These are phyloP conservation scores for Ascaphus truei DNA, from an alignment of 2,113 vertebrate species.

Conservation along the genomic window DNA sequence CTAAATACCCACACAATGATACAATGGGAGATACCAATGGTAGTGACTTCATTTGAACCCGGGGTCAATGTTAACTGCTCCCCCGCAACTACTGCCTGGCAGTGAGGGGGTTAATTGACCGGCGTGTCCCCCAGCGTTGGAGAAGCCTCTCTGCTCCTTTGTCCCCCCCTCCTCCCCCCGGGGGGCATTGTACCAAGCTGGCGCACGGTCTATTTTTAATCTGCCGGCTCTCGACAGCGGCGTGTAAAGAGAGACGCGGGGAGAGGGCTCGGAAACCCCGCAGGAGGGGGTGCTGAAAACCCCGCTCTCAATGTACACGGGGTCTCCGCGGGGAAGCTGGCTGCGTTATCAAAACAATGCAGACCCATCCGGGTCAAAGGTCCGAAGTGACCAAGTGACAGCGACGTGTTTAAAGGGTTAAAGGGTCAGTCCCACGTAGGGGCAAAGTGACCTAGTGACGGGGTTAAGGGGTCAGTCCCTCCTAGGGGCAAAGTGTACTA, in stretches of 20 bases:
- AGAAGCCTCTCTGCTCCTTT: neutral
- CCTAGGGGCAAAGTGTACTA: too few relatives aligned
- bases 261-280: too few relatives aligned
- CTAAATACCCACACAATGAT: too few relatives aligned
- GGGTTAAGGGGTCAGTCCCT: neutral
- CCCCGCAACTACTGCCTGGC: neutral
- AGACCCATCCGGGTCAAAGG: too few relatives aligned
- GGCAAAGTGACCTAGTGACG: neutral
- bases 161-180: neutral
- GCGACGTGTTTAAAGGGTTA: constrained; percentile 5
- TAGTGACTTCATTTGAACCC: too few relatives aligned
- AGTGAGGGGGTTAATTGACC: constrained; percentile 14
- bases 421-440: neutral
- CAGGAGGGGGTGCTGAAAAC: too few relatives aligned
- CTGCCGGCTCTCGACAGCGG: constrained; percentile 21
- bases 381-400: neutral
- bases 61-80: too few relatives aligned
- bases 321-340: too few relatives aligned
- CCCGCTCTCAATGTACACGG: too few relatives aligned
- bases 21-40: too few relatives aligned
- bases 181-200: constrained; percentile 25
- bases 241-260: constrained; percentile 6
- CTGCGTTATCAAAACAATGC: too few relatives aligned
- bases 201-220: constrained; percentile 31
- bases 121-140: neutral